phyloP scores from a whole-genome alignment of 2,113 vertebrate genomes.

The Numida meleagris region DNA sequence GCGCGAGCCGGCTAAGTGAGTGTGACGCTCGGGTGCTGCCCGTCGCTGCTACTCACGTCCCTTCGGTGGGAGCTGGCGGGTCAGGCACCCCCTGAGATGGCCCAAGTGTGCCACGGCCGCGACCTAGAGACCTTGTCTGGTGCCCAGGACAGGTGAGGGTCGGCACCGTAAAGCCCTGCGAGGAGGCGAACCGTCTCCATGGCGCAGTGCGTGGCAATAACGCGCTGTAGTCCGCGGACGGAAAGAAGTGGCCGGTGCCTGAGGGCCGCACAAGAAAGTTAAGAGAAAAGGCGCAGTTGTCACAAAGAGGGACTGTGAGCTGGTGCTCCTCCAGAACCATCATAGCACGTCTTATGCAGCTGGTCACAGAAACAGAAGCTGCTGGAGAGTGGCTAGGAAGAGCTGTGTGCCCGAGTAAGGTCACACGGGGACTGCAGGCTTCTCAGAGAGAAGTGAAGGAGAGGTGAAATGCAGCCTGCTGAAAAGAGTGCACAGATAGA shows the following conservation, averaged over 20 bases:
- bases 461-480: neutral
- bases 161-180: neutral
- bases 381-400: neutral
- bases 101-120: too few relatives aligned
- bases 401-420: neutral
- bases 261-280: neutral
- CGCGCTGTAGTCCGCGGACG: neutral
- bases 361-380: neutral
- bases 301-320: neutral
- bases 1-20: neutral
- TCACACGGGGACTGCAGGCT: neutral
- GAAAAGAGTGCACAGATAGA: neutral
- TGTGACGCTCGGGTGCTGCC: neutral
- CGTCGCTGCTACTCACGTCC: neutral
- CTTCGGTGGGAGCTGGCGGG: rapidly evolving
- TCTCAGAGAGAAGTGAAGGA: neutral
- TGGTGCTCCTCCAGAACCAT: neutral
- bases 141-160: neutral
- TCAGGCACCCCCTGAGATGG: neutral
- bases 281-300: neutral
- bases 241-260: rapidly evolving
- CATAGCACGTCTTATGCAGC: neutral
- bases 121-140: rapidly evolving
- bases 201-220: neutral
- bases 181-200: neutral